phyloP scores from a whole-genome alignment of 2,888 invertebrate genomes.

The Tanypteryx hageni region DNA sequence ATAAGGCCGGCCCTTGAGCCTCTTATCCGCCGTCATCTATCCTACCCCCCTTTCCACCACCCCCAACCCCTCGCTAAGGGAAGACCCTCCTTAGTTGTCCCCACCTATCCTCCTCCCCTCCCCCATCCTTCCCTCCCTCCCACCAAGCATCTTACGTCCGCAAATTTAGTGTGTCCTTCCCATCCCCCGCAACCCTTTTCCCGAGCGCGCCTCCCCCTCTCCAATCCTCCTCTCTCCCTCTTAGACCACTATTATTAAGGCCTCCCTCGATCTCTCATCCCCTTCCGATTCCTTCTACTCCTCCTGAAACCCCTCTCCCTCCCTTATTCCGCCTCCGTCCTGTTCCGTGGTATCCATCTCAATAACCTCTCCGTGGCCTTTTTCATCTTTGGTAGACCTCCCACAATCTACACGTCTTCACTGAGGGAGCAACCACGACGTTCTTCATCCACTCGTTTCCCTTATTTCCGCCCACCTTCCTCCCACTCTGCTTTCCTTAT shows the following conservation, averaged over 20 bases:
- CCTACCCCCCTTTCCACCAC: not conserved
- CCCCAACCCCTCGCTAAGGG: too few species aligned
- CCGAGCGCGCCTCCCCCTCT: conserved; percentile 3
- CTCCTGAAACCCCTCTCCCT: too few species aligned
- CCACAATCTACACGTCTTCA: conserved; percentile 50
- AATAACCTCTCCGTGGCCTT: conserved; percentile 46
- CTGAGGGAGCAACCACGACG: not conserved
- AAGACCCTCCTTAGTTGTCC: not conserved
- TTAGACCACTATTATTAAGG: conserved; percentile 36
- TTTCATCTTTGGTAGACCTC: conserved; percentile 45
- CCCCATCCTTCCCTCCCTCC: not conserved
- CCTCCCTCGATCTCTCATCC: not conserved
- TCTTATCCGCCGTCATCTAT: conserved; percentile 8
- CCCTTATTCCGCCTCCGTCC: not conserved
- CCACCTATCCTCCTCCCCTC: not conserved
- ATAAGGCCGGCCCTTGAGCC: conserved; percentile 29
- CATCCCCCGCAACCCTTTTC: not conserved
- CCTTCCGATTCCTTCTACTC: not conserved
- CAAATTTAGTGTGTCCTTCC: conserved; percentile 38
- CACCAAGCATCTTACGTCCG: conserved; percentile 15
- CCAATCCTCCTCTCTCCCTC: not conserved
- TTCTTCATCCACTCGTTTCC: not conserved
- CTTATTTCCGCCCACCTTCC: not conserved
- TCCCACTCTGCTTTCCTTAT: not conserved
- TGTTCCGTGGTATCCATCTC: conserved; percentile 49